Conservation (phyloP, 2,797 vertebrate species). For the Myotis vivesi region DNA sequence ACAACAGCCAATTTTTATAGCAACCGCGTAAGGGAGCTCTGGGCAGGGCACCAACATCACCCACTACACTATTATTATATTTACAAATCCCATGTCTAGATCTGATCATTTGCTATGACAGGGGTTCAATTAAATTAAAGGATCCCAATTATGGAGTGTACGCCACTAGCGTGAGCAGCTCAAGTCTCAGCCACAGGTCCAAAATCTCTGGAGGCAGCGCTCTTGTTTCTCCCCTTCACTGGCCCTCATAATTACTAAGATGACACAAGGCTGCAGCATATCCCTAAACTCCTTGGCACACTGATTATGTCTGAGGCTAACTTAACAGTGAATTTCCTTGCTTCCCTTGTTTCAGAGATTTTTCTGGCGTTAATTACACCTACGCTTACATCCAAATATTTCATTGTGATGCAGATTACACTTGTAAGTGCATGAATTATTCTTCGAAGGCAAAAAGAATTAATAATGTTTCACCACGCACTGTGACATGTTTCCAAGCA, state of each 20-base stretch:
- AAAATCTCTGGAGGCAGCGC: not conserved
- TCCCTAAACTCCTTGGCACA: conserved; percentile 36
- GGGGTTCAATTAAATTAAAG: conserved; percentile 10
- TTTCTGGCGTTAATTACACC: conserved; percentile 76
- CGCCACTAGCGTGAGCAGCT: not conserved
- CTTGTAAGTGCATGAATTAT: conserved; percentile 78
- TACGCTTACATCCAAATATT: conserved; percentile 76
- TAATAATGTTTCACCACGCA: conserved; percentile 75
- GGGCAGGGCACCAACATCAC: not conserved
- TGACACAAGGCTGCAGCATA: not conserved
- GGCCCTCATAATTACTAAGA: conserved; percentile 32
- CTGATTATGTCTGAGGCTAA: conserved; percentile 35
- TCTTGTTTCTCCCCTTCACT: conserved; percentile 4
- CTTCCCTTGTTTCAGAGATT: conserved; percentile 74
- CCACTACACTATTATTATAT: not conserved
- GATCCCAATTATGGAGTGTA: not conserved
- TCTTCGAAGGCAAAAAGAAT: conserved; percentile 75
- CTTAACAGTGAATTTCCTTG: conserved; percentile 56
- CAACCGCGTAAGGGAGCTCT: not conserved
- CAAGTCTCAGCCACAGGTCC: not conserved
- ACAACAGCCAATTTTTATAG: not conserved
- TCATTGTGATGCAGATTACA: conserved; percentile 79
- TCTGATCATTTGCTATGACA: not conserved
- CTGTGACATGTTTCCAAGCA: conserved; percentile 78
- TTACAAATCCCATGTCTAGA: not conserved